phyloP scores from a whole-genome alignment of 2,113 vertebrate genomes.

The Cromileptes altivelis region DNA sequence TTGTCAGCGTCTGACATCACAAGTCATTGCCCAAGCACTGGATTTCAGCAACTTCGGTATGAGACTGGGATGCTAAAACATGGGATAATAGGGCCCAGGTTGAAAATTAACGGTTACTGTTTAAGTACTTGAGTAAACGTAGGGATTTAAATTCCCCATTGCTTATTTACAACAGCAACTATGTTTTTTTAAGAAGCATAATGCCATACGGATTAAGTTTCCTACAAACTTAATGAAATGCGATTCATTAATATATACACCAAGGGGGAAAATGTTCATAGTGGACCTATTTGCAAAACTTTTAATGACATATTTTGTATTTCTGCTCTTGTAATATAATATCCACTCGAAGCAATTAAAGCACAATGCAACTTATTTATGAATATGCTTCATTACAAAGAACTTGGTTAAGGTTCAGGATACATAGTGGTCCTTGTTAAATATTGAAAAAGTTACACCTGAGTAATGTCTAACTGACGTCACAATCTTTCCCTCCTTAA shows the following conservation, averaged over 20 bases:
- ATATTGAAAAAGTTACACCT: neutral
- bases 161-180: no score
- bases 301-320: neutral
- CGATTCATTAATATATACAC: neutral
- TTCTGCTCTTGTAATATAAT: neutral
- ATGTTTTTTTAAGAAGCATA: no score
- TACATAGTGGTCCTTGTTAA: neutral
- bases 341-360: neutral
- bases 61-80: no score
- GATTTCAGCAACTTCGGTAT: no score
- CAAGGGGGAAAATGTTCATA: neutral
- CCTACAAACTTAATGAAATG: neutral
- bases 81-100: no score
- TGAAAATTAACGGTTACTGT: no score
- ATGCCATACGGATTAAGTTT: neutral
- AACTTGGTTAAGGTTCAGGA: neutral
- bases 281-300: neutral
- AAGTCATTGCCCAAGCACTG: no score
- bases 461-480: neutral
- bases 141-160: no score
- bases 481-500: no score
- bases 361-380: neutral
- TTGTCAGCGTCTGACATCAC: no score
- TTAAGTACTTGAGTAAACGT: no score
- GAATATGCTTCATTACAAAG: neutral